Evolutionary conservation across 2,888 invertebrate genomes (phyloP), one percentile per base, ranked within the genome.

Genomic region (Tolmerus cingulatus): DNA sequence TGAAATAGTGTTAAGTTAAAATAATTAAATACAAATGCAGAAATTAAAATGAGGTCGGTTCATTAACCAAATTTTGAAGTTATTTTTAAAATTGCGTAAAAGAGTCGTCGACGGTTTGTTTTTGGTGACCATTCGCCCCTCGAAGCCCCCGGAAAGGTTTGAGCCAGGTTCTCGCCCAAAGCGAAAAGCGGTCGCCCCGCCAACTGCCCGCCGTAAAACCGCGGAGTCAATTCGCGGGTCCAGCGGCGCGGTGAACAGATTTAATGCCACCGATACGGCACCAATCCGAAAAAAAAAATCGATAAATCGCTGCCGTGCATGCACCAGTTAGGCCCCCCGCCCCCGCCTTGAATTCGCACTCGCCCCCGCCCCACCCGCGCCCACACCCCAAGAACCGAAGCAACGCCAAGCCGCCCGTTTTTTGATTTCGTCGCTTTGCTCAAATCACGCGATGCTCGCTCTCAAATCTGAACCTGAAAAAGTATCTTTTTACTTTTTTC

Each of bases 381-480:
- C n/a, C 23, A 5, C 27, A 1, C 23, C 23, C 12, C 57, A 27
- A 23, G 16, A 46, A 46, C 0, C 43, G 16, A 46, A 46, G 4
- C 43, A 46, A 46, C 43, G 43, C 14, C 16, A 46, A 46, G 43
- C 4, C 43, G 43, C 12, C 16, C 43, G 43, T 46, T 46, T 34
- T 34, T 46, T 14, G 14, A 46, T 46, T 46, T 46, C 43, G 16
- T 46, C 43, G 51, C 51, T 82, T 82, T 66, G 27, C 57, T 37
- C 57, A 82, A 82, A 82, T 82, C 82, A 82, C 57, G 82, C 82
- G 82, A 82, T 82, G 51, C 82, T 82, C 82, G 82, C 57, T 82
- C 82, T 82, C 57, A 82, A 66, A 82, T 16, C 51, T 51, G 51
- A 51, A 51, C 51, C 51, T 51, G 51, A 51, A 51, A 82, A 82